These are phyloP conservation scores for Drosophila atripex DNA, from an alignment of 2,888 invertebrate species.

Conservation along the genomic window DNA sequence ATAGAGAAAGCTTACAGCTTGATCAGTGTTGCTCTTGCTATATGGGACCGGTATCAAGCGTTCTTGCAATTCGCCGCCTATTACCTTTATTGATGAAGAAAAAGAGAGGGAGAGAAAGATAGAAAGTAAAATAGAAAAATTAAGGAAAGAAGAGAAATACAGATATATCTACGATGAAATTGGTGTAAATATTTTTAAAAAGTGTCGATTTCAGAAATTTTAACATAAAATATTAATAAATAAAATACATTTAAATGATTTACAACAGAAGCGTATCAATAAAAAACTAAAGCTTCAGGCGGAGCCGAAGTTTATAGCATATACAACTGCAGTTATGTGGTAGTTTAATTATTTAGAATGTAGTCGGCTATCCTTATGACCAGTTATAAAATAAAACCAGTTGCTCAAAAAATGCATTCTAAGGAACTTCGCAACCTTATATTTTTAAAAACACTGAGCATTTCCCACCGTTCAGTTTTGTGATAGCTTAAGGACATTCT, in stretches of 20 bases:
- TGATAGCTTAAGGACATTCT: too few species aligned
- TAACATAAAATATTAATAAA: conserved; percentile 12
- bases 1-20: conserved; percentile 94
- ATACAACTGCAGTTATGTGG: too few species aligned
- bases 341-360: too few species aligned
- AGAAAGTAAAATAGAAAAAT: conserved; percentile 65
- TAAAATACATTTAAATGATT: conserved; percentile 5
- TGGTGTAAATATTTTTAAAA: conserved; percentile 15
- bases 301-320: too few species aligned
- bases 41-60: conserved; percentile 99
- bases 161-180: conserved; percentile 80
- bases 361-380: too few species aligned
- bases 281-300: not conserved
- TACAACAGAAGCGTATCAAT: conserved; percentile 1
- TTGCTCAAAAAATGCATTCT: too few species aligned
- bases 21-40: conserved; percentile 99
- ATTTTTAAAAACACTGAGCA: too few species aligned
- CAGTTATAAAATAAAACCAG: too few species aligned
- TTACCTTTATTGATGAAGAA: conserved; percentile 97
- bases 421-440: too few species aligned
- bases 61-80: conserved; percentile 99
- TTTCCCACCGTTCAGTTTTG: too few species aligned
- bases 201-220: conserved; percentile 18
- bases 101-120: conserved; percentile 84
- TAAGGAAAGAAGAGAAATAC: conserved; percentile 56